A percentile compares a stretch with the other conserved stretches of the same genome.
phyloP scores from a whole-genome alignment of 2,888 invertebrate species.

The Cosmopolites sordidus region DNA sequence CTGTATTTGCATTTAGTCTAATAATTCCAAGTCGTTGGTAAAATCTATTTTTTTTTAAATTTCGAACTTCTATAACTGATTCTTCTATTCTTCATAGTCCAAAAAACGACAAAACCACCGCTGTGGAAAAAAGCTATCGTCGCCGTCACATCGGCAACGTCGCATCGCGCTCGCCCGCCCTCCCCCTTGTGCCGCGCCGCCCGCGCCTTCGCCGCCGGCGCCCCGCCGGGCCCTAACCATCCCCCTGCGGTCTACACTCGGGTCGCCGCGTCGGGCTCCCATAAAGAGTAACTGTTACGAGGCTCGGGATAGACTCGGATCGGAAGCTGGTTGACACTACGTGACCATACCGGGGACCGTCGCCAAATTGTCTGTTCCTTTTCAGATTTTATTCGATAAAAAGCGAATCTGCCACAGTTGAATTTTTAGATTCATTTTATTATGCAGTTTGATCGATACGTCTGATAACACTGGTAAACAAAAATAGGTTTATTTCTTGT shows the following conservation, averaged over 20 bases:
- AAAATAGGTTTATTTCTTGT: too few species aligned
- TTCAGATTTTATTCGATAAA: too few species aligned
- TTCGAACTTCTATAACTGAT: too few species aligned
- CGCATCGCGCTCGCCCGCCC: constrained; percentile 6
- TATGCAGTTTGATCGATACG: too few species aligned
- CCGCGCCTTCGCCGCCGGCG: constrained; percentile 35
- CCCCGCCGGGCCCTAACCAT: constrained; percentile 49
- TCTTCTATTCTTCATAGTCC: neutral
- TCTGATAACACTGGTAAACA: too few species aligned
- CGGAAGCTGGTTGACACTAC: neutral
- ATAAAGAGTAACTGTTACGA: constrained; percentile 27
- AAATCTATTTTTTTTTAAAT: too few species aligned
- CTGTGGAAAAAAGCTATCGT: constrained; percentile 8
- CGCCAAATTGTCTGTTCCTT: too few species aligned
- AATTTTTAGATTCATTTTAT: too few species aligned
- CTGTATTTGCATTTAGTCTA: too few species aligned
- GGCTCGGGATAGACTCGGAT: constrained; percentile 12
- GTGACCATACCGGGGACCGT: too few species aligned
- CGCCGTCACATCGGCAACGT: constrained; percentile 21
- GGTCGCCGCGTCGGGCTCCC: constrained; percentile 43
- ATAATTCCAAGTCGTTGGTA: too few species aligned
- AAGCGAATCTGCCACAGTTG: too few species aligned
- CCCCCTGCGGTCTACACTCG: constrained; percentile 47
- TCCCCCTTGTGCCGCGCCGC: constrained; percentile 16
- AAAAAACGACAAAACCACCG: constrained; percentile 8